Conservation (phyloP, 2,888 invertebrate species). For the Phortica magna region DNA sequence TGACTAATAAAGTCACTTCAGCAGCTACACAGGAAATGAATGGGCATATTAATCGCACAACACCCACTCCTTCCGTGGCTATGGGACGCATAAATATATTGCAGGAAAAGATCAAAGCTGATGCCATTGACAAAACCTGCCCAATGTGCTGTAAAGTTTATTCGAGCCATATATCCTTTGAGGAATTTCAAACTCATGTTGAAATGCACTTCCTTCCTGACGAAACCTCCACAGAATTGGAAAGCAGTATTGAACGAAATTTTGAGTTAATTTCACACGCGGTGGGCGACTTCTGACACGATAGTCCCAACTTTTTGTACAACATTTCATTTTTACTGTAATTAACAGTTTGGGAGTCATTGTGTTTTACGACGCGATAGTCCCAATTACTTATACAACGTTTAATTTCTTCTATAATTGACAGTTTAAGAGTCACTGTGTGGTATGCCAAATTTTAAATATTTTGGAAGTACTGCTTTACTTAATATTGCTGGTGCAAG, state of each 20-base stretch:
- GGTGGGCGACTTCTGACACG: slow-evolving; percentile 76
- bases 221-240: slow-evolving; percentile 79
- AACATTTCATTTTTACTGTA: background rate
- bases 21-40: slow-evolving; percentile 36
- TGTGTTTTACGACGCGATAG: no score
- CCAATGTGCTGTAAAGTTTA: slow-evolving; percentile 87
- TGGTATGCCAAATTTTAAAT: slow-evolving; percentile 3
- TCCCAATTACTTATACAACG: no score
- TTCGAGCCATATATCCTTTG: slow-evolving; percentile 80
- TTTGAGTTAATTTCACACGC: slow-evolving; percentile 79
- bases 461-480: background rate
- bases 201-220: slow-evolving; percentile 86
- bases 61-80: slow-evolving; percentile 16
- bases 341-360: background rate
- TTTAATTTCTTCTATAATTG: background rate
- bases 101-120: slow-evolving; percentile 73
- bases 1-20: slow-evolving; percentile 64
- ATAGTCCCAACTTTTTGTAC: background rate
- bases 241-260: slow-evolving; percentile 79
- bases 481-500: background rate
- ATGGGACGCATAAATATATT: slow-evolving; percentile 70
- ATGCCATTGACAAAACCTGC: slow-evolving; percentile 81
- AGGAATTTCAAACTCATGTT: slow-evolving; percentile 86
- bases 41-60: slow-evolving; percentile 6
- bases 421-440: background rate